These are phyloP conservation scores for Lucinisca nassula DNA, from an alignment of 2,888 invertebrate genomes.

Conservation along the genomic window DNA sequence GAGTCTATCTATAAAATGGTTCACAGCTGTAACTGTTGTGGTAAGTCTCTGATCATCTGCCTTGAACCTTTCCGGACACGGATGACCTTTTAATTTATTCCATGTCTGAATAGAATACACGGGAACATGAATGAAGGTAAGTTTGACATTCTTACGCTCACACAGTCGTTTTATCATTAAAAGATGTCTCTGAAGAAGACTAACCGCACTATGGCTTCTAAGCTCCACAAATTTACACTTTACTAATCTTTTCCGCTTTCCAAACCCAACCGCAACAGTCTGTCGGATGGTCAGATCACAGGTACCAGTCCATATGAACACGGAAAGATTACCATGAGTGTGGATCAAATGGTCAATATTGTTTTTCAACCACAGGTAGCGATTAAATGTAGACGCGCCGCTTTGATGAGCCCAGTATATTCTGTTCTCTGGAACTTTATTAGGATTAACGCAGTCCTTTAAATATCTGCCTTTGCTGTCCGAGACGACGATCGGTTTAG, in stretches of 20 bases:
- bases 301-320: conserved; percentile 16
- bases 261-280: background rate
- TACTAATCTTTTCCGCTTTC: background rate
- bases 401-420: background rate
- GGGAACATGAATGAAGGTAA: conserved; percentile 9
- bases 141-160: background rate
- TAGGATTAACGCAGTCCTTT: background rate
- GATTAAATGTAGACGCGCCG: background rate
- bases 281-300: background rate
- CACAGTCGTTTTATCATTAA: background rate
- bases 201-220: background rate
- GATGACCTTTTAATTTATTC: conserved; percentile 19
- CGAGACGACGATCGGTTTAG: background rate
- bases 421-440: background rate
- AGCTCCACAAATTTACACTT: background rate
- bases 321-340: background rate
- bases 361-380: background rate
- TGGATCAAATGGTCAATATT: background rate
- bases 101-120: conserved; percentile 5
- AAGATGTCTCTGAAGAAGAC: background rate
- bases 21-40: background rate
- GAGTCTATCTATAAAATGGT: background rate
- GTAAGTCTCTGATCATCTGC: background rate
- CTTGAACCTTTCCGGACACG: background rate
- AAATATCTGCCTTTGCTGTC: background rate